Evolutionary conservation across 1,140 invertebrate genomes (phyloP).

Genomic region (Leucophenga varia): DNA sequence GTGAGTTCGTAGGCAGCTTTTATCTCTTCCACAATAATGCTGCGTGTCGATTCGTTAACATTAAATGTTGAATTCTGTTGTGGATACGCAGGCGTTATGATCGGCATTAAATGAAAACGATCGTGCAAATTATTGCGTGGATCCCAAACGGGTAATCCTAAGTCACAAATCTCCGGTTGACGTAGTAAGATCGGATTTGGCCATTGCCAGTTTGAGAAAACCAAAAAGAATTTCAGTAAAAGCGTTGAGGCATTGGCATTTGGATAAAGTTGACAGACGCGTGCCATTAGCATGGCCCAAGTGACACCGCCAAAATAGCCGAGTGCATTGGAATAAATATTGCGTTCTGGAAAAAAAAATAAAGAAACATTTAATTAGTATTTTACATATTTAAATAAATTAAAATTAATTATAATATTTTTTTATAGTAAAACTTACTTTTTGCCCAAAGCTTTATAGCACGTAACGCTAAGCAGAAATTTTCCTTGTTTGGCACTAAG

Average conservation of each 20-base stretch:
- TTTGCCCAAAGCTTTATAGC: constrained; percentile 99
- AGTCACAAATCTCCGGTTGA: constrained; percentile 81
- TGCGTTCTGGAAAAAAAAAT: constrained; percentile 67
- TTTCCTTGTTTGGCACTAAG: constrained; percentile 92
- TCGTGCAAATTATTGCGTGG: constrained; percentile 79
- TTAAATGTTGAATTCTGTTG: constrained; percentile 99
- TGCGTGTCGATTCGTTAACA: constrained; percentile 86
- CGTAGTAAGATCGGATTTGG: constrained; percentile 96
- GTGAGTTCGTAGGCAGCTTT: too few species aligned
- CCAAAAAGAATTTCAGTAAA: constrained; percentile 97
- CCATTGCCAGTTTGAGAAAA: constrained; percentile 98
- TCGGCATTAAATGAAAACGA: constrained; percentile 97
- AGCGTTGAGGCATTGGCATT: constrained; percentile 93
- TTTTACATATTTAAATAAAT: too few species aligned
- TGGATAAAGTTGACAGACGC: constrained; percentile 98
- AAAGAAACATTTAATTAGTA: too few species aligned
- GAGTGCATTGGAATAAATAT: constrained; percentile 97
- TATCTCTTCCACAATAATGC: constrained; percentile 72
- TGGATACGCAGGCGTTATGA: constrained; percentile 99
- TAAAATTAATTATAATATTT: too few species aligned
- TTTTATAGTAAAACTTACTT: too few species aligned
- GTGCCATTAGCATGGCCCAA: constrained; percentile 98
- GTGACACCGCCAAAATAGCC: constrained; percentile 98
- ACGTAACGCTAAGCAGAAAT: constrained; percentile 88
- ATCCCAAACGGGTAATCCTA: constrained; percentile 76